Evolutionary conservation across 2,113 vertebrate species (phyloP), one percentile per base, ranked within the genome.

Genomic region (Xyliphius kryptos): DNA sequence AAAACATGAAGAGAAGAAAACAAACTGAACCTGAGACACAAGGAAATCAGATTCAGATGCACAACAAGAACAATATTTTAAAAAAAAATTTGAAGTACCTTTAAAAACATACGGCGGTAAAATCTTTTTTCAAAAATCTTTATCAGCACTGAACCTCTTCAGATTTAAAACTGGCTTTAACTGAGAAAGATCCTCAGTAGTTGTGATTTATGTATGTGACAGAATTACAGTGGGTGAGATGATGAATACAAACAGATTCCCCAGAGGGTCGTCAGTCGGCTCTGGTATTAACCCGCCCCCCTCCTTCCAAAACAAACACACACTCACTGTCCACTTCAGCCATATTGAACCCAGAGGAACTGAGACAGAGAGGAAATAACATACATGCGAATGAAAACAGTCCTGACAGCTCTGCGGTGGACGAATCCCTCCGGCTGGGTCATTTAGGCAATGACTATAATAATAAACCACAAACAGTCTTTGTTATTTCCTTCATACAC

Each of bases 391-490:
- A 49, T 37, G 16, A 22, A 56, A 22, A 43, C 58, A 53, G 40
- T 9, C 36, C 48, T 19, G 61, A 11, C 10, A 40, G 36, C 44
- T 19, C 41, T 16, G 36, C 8, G 52, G 10, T 40, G 48, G 16
- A 37, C 55, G 38, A 32, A 46, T 20, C 47, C 20, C 46, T 49
- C 22, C 13, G 48, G 21, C 41, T 56, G 22, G n/a, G 54, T 43
- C 38, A 48, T 56, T 57, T 20, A n/a, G 43, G 26, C 13, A 46
- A 46, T n/a, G 16, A 63, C 67, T 62, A 56, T 41, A 55, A 62
- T 48, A 63, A 56, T 51, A 37, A n/a, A 44, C 8, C 13, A 3
- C 36, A 26, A 54, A 56, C 46, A 26, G 19, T 21, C 60, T 26
- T 6, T 13, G 6, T 46, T 46, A 41, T 41, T 41, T 41, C 43